Evolutionary conservation across 2,113 vertebrate species (phyloP).

Genomic region (Pseudorasbora parva): DNA sequence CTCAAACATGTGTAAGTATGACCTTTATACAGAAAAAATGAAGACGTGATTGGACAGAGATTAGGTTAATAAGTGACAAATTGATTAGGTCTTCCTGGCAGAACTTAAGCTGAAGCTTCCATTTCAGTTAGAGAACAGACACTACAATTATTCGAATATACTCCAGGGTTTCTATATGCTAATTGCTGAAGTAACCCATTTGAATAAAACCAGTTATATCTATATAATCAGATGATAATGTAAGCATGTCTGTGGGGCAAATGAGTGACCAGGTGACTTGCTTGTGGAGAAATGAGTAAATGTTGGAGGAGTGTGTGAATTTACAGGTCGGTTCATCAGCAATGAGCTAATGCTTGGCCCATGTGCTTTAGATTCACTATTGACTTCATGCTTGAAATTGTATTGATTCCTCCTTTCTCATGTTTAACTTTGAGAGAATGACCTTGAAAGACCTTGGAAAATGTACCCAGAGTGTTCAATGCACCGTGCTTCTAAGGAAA

Average conservation of each 20-base stretch:
- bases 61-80: no score
- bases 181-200: no score
- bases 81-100: no score
- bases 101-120: no score
- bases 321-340: constrained; percentile 3
- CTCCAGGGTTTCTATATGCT: no score
- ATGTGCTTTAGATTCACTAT: not conserved
- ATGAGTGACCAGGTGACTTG: not conserved
- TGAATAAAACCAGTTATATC: not conserved
- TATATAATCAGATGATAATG: not conserved
- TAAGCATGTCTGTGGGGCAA: not conserved
- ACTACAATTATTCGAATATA: no score
- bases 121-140: no score
- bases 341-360: not conserved
- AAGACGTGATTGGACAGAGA: no score
- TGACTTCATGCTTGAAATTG: not conserved
- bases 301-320: not conserved
- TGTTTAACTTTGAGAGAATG: not conserved
- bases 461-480: not conserved
- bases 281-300: constrained; percentile 21
- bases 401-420: constrained; percentile 1
- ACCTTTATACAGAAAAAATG: no score
- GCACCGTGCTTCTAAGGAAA: not conserved
- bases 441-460: constrained; percentile 7
- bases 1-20: no score